Conservation (phyloP, 92 coral and sea anemone genomes). For the Montipora capitata region DNA sequence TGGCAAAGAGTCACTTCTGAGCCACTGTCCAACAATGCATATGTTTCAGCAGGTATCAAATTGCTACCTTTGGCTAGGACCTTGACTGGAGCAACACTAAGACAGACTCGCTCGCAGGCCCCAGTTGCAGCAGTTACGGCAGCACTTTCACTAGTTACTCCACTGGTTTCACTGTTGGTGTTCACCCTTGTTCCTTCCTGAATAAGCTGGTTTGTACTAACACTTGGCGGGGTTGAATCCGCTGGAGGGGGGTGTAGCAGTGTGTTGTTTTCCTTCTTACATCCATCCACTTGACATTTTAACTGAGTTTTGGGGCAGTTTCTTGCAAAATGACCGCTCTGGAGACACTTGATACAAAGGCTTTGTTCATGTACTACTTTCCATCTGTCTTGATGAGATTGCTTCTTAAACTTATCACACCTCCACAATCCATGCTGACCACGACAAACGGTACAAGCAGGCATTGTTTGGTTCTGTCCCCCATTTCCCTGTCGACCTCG, state of each 20-base stretch:
- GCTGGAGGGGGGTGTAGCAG: slow-evolving; percentile 66
- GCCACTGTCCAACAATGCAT: slow-evolving; percentile 73
- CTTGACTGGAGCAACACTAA: neutral
- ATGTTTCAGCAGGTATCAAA: neutral
- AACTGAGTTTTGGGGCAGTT: slow-evolving; percentile 65
- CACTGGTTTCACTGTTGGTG: no score
- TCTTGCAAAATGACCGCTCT: slow-evolving; percentile 66
- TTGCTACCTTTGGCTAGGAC: neutral
- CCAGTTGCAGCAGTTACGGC: neutral
- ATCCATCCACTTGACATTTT: slow-evolving; percentile 53
- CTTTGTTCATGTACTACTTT: slow-evolving; percentile 55
- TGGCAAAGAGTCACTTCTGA: slow-evolving; percentile 77
- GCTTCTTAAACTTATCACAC: slow-evolving; percentile 67
- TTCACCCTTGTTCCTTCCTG: no score
- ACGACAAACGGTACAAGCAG: slow-evolving; percentile 46
- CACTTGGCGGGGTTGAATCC: neutral
- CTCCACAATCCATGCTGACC: slow-evolving; percentile 77
- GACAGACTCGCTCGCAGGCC: neutral
- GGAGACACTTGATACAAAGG: slow-evolving; percentile 80
- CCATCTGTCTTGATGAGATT: slow-evolving; percentile 27
- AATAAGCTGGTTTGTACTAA: no score
- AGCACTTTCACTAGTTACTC: neutral
- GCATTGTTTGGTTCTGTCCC: neutral
- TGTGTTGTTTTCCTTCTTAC: slow-evolving; percentile 69
- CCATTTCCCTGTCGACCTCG: neutral